Percentiles rank a stretch among this genome's conserved stretches.
Evolutionary conservation across 2,888 invertebrate genomes (phyloP).

Genomic region (Aleiodes alternator): DNA sequence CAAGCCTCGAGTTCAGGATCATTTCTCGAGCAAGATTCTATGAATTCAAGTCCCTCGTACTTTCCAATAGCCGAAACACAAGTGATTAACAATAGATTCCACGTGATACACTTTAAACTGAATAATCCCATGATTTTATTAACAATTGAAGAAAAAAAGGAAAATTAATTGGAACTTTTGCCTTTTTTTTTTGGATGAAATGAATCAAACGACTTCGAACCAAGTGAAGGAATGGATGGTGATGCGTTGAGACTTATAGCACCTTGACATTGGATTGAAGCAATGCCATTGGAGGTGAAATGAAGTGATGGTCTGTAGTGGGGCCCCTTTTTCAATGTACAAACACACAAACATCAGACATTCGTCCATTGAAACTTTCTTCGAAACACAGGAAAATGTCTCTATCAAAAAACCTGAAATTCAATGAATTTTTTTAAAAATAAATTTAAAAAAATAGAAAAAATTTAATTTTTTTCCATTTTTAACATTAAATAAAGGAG

Average conservation of each 20-base stretch:
- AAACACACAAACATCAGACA: constrained; percentile 10
- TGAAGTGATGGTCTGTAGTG: constrained; percentile 45
- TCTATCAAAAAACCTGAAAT: constrained; percentile 9
- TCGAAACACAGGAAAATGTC: constrained; percentile 26
- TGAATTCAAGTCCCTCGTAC: constrained; percentile 78
- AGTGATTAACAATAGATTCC: constrained; percentile 8
- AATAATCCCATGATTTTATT: constrained; percentile 1
- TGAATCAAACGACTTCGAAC: constrained; percentile 64
- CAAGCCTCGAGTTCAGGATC: constrained; percentile 86
- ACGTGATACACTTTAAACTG: constrained; percentile 20
- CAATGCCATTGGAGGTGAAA: constrained; percentile 37
- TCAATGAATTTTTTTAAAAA: constrained; percentile 6
- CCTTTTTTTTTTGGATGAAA: background rate
- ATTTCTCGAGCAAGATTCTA: constrained; percentile 84
- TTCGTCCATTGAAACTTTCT: constrained; percentile 47
- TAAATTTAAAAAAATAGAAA: background rate
- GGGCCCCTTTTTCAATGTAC: constrained; percentile 27
- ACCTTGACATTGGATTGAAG: constrained; percentile 71
- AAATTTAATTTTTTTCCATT: too few relatives aligned
- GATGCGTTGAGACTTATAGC: constrained; percentile 71
- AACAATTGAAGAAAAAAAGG: too few relatives aligned
- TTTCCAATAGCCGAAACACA: constrained; percentile 64
- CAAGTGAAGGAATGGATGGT: constrained; percentile 68
- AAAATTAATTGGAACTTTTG: background rate
- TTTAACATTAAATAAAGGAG: too few relatives aligned